Base-by-base conservation (phyloP, 2,888 invertebrate genomes). In the Acronicta aceris region DNA sequence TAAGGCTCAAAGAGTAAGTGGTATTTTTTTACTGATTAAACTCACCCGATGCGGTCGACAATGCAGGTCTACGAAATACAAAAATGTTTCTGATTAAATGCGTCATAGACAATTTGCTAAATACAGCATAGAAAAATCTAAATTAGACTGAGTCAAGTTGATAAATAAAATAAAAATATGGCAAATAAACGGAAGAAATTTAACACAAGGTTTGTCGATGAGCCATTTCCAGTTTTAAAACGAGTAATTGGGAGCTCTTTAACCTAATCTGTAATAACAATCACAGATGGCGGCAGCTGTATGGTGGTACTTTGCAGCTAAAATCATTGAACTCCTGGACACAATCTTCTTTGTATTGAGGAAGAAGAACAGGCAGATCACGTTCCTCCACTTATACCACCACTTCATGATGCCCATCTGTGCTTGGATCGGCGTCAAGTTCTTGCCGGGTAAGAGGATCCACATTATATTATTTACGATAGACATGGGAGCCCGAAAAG, bases 331-430 rank as follows among this genome's bases (percentile, higher is more conserved):
- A 82, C 95, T 98, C 0, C 83, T 97, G 62, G 98, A 98, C 82
- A 98, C 97, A 0, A 95, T 98, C 21, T 98, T 99, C 93, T 98
- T 98, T 85, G 97, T 98, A 8, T 89, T 98, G 77, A 95, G 98
- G 50, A 98, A 98, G 90, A 98, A 98, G 89, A 97, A 97, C 80
- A 96, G 96, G 57, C 98, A 98, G 90, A 97, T 98, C 25, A 96
- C 98, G 0, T 97, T 98, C 84, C 95, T 99, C 16, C 98, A 98
- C 83, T 96, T 98, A 13, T 98, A 98, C 83, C 98, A 98, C 89
- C 98, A 98, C 86, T 95, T 96, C 2, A 95, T 97, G 85, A 97
- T 97, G 92, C 98, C 97, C 25, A 90, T 97, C 64, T 96, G 97
- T 86, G 96, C 96, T 0, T 98, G 97, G 97, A 96, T 97, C 17